phyloP scores from a whole-genome alignment of 2,797 vertebrate species.

The Chloroceryle inda region DNA sequence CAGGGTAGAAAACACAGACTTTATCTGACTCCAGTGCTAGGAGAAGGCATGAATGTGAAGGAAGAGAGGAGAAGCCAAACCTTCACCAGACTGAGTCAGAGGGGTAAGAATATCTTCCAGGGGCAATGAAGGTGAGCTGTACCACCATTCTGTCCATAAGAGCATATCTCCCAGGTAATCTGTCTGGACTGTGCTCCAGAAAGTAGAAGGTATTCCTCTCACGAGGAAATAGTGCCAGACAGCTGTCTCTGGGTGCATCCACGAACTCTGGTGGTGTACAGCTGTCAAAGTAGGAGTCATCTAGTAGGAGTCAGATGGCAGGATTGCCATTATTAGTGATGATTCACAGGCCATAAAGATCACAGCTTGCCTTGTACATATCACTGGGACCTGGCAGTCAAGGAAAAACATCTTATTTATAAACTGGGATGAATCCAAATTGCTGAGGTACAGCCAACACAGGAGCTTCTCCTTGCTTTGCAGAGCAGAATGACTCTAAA shows the following conservation, averaged over 20 bases:
- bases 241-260: background rate
- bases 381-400: background rate
- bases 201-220: background rate
- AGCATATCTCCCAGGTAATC: background rate
- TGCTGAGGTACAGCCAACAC: background rate
- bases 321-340: background rate
- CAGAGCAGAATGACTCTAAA: background rate
- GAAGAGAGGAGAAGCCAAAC: background rate
- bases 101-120: background rate
- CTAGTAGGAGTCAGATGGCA: background rate
- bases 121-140: background rate
- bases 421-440: fast-evolving
- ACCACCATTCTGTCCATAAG: background rate
- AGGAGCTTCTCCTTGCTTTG: background rate
- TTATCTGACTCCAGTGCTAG: background rate
- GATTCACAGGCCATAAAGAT: constrained; percentile 31
- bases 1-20: background rate
- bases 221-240: background rate
- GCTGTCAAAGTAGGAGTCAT: background rate
- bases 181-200: background rate
- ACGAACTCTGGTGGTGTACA: background rate
- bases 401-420: constrained; percentile 29
- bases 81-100: background rate
- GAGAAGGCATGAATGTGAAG: background rate
- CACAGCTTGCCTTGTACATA: constrained; percentile 8